Conservation (phyloP, 2,888 invertebrate genomes). For the Branchellion lobata region DNA sequence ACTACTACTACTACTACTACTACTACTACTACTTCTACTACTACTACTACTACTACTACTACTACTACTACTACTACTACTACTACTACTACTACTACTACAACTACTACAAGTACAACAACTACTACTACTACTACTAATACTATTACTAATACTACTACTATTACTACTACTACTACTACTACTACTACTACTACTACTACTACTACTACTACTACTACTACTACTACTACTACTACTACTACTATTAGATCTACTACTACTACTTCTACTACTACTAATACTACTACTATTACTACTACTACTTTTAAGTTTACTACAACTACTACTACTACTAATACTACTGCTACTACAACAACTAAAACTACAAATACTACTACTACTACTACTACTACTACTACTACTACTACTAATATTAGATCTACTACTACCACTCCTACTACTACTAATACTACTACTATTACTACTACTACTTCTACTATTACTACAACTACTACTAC, state of each 20-base stretch:
- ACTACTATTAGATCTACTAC: conserved; percentile 8
- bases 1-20: conserved; percentile 22
- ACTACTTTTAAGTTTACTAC: not conserved
- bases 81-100: conserved; percentile 13
- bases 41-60: conserved; percentile 20
- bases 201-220: conserved; percentile 28
- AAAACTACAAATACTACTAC: not conserved
- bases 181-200: conserved; percentile 32
- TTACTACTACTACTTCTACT: conserved; percentile 35
- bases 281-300: conserved; percentile 25
- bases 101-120: not conserved
- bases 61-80: conserved; percentile 18
- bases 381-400: conserved; percentile 1
- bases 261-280: conserved; percentile 30
- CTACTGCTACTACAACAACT: not conserved
- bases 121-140: conserved; percentile 17
- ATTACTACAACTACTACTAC: conserved; percentile 27
- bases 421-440: conserved; percentile 32
- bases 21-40: conserved; percentile 12
- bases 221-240: conserved; percentile 21
- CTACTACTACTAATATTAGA: conserved; percentile 37
- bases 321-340: not conserved
- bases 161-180: conserved; percentile 26
- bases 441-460: conserved; percentile 26
- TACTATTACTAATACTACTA: not conserved